phyloP scores from a whole-genome alignment of 2,888 invertebrate species.

The Drosophila acutilabella region DNA sequence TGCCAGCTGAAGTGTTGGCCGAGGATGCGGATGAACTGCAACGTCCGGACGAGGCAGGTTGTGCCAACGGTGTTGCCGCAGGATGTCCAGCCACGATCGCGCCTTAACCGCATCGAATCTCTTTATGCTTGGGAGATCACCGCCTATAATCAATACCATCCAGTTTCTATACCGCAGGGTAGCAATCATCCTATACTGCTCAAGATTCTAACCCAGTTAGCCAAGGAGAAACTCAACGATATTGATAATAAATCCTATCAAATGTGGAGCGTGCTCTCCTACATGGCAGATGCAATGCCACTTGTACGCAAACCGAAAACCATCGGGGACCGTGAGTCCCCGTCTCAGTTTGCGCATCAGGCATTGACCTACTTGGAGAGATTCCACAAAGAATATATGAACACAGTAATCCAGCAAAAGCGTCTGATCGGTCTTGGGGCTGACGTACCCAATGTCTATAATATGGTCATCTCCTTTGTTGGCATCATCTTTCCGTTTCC shows the following conservation, averaged over 20 bases:
- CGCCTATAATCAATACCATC: constrained; percentile 92
- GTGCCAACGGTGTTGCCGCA: constrained; percentile 88
- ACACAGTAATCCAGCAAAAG: constrained; percentile 91
- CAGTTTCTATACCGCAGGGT: constrained; percentile 76
- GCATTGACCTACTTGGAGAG: constrained; percentile 94
- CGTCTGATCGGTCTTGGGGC: constrained; percentile 92
- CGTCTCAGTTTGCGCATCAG: constrained; percentile 90
- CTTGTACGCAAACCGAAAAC: constrained; percentile 90
- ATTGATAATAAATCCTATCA: constrained; percentile 91
- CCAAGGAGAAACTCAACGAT: constrained; percentile 88
- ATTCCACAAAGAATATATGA: constrained; percentile 93
- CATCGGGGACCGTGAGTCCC: constrained; percentile 90
- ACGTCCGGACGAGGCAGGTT: constrained; percentile 91
- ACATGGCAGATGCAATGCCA: constrained; percentile 93
- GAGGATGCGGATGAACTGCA: constrained; percentile 97
- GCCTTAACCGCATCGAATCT: constrained; percentile 89
- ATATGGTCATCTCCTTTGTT: constrained; percentile 94
- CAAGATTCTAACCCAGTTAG: constrained; percentile 88
- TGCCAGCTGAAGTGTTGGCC: constrained; percentile 95
- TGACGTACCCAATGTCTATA: constrained; percentile 95
- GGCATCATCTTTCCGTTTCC: constrained; percentile 87
- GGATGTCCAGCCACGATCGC: constrained; percentile 87
- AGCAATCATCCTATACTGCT: constrained; percentile 91
- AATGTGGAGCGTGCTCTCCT: constrained; percentile 95
- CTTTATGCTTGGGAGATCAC: constrained; percentile 92